Percentiles rank a stretch among this genome's conserved stretches.
Conservation (phyloP, 2,113 vertebrate species). For the Cyanistes caeruleus region DNA sequence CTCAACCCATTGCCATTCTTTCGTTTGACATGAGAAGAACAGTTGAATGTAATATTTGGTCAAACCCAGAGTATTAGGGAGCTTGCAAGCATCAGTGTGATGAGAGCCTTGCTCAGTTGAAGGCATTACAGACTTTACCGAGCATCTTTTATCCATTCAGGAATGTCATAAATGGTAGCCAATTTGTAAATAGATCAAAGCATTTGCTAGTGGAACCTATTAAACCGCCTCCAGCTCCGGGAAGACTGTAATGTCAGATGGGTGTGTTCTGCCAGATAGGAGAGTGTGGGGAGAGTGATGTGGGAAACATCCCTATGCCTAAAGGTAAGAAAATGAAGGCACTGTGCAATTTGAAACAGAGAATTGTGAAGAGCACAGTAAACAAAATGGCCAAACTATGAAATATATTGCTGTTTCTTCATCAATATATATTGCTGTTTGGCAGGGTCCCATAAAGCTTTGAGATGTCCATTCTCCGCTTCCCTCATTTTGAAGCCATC, state of each 20-base stretch:
- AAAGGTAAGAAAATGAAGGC: background rate
- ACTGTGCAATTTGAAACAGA: background rate
- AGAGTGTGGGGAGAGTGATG: background rate
- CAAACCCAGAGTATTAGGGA: background rate
- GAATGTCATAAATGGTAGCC: background rate
- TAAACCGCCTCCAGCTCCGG: background rate
- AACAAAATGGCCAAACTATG: background rate
- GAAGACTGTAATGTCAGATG: background rate
- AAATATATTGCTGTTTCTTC: background rate
- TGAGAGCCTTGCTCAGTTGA: background rate
- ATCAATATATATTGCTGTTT: background rate
- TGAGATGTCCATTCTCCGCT: rapidly evolving
- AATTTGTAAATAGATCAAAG: background rate
- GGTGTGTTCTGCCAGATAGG: background rate
- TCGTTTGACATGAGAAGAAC: background rate
- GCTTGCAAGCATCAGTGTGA: background rate
- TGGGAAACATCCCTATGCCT: background rate
- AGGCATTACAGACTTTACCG: background rate
- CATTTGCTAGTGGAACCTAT: background rate
- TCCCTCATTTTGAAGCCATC: background rate
- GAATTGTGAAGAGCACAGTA: background rate
- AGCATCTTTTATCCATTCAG: background rate
- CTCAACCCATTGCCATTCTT: background rate
- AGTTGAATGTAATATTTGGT: background rate
- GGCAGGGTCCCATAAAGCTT: background rate